phyloP scores from a whole-genome alignment of 1,140 invertebrate species.

The Tetramorium alpestre region DNA sequence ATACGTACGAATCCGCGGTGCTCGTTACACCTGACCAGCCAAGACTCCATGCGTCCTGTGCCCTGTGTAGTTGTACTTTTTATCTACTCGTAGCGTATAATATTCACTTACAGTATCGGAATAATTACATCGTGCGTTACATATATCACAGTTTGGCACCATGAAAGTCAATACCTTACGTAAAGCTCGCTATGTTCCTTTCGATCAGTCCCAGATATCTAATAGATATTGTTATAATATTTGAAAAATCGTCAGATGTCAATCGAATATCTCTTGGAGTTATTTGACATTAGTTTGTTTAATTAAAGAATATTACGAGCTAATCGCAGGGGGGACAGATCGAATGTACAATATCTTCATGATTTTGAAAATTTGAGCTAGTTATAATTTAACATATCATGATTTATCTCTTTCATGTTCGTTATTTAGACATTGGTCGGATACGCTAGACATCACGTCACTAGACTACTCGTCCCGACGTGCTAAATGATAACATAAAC shows the following conservation, averaged over 20 bases:
- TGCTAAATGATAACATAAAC: conserved; percentile 13
- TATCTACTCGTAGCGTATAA: not conserved
- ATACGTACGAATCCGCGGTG: not conserved
- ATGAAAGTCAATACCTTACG: not conserved
- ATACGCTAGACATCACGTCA: conserved; percentile 1
- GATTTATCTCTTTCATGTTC: not conserved
- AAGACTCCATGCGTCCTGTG: not conserved
- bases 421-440: conserved; percentile 31
- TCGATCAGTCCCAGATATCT: not conserved
- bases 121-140: not conserved
- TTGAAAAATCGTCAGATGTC: not conserved
- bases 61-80: not conserved
- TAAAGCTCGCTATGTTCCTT: not conserved
- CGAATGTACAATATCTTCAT: conserved; percentile 10
- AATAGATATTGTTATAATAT: not conserved
- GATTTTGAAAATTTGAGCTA: not conserved
- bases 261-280: not conserved
- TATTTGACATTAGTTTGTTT: not conserved
- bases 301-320: not conserved
- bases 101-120: not conserved
- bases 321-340: not conserved
- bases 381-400: not conserved
- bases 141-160: conserved; percentile 47
- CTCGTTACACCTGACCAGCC: not conserved
- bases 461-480: not conserved